Evolutionary conservation across 2,888 invertebrate species (phyloP), one percentile per base, ranked within the genome.

Genomic region (Tortricodes alternella): DNA sequence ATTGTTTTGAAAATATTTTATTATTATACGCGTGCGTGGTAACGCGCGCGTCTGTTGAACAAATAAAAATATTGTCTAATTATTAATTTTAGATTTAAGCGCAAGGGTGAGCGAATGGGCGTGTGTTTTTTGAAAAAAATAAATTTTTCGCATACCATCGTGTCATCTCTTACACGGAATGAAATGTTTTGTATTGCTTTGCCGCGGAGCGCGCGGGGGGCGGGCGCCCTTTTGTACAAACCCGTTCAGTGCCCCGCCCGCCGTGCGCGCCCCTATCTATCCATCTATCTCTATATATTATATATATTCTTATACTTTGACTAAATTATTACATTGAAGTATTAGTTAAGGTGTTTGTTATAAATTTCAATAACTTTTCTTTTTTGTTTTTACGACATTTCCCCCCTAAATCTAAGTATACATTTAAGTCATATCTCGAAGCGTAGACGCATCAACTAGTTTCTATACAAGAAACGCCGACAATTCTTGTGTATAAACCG

Each of bases 1-100:
- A 90, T 90, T 89, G 90, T 89, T 90, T 89, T 90, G 85, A 89
- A 88, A 90, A 88, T 88, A 87, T 88, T 89, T 89, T 90, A 89
- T 89, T 89, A 89, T 88, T 81, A 89, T 88, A 89, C 88, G 89
- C 86, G 88, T 83, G 88, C 82, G 78, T 68, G 74, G n/a, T n/a
- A n/a, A n/a, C 71, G 76, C 85, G 85, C 88, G 89, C 89, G 89
- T 89, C 88, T 89, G 90, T 90, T 90, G 90, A 90, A 89, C 89
- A 83, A 89, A 88, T 88, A 85, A 85, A 84, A 86, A 87, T 89
- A 89, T 89, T 89, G 89, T 89, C 87, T 89, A 89, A 89, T 90
- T 86, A 89, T 88, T 89, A 89, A 89, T 89, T 90, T 89, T 89
- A 89, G 89, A 85, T 83, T 78, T 89, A 90, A 89, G 89, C 85